phyloP scores from a whole-genome alignment of 2,888 invertebrate genomes.

The Lumbricus terrestris region DNA sequence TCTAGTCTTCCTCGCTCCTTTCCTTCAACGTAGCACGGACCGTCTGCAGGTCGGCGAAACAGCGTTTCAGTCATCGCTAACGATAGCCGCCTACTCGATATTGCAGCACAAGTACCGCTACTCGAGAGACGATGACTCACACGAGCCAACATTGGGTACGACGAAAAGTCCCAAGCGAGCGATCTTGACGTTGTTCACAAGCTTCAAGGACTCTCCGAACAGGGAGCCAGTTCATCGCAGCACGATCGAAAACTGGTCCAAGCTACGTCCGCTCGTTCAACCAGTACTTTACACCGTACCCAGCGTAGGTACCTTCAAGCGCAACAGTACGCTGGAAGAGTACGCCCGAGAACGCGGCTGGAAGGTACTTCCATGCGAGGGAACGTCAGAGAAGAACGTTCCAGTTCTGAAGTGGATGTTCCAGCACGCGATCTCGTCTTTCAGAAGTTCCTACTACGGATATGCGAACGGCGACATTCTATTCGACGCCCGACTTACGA shows the following conservation, averaged over 20 bases:
- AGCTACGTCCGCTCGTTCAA: not conserved
- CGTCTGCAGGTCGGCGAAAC: not conserved
- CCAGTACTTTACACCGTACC: not conserved
- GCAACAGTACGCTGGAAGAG: not conserved
- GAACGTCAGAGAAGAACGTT: slow-evolving; percentile 23
- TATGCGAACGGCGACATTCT: slow-evolving; percentile 50
- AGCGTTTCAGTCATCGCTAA: not conserved
- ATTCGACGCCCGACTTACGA: slow-evolving; percentile 38
- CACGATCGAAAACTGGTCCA: slow-evolving; percentile 17
- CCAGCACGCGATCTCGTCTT: slow-evolving; percentile 41
- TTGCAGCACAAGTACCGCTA: not conserved
- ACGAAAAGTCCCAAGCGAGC: not conserved
- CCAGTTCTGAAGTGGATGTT: slow-evolving; percentile 50
- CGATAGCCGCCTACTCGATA: not conserved
- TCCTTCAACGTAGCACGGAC: not conserved
- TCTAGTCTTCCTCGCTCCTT: not conserved
- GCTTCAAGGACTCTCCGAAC: not conserved
- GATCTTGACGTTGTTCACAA: slow-evolving; percentile 7
- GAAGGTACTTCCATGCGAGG: slow-evolving; percentile 22
- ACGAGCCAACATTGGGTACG: not conserved
- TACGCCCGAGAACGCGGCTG: slow-evolving; percentile 24
- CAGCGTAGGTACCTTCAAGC: too few species aligned
- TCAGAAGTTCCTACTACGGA: slow-evolving; percentile 45
- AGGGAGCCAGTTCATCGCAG: not conserved
- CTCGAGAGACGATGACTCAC: not conserved